phyloP scores from a whole-genome alignment of 2,888 invertebrate species.

The Tachina fera region DNA sequence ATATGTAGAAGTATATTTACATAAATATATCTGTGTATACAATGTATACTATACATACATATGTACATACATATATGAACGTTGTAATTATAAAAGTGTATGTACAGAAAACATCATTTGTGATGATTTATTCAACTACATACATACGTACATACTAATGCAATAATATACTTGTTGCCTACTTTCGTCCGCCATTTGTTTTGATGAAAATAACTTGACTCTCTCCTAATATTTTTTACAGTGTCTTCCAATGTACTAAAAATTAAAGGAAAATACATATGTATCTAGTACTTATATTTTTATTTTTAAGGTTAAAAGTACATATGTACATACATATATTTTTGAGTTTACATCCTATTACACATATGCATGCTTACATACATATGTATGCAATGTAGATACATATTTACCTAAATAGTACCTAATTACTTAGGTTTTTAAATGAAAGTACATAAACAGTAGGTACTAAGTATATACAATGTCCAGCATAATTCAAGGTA shows the following conservation, averaged over 20 bases:
- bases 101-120: constrained; percentile 50
- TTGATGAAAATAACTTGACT: constrained; percentile 70
- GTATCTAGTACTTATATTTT: background rate
- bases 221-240: constrained; percentile 64
- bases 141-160: constrained; percentile 33
- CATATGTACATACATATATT: too few relatives aligned
- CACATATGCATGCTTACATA: too few relatives aligned
- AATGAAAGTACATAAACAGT: too few relatives aligned
- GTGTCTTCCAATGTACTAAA: constrained; percentile 47
- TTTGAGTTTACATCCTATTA: too few relatives aligned
- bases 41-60: too few relatives aligned
- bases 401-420: too few relatives aligned
- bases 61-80: background rate
- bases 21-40: constrained; percentile 16
- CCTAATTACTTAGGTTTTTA: too few relatives aligned
- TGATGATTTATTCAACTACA: constrained; percentile 59
- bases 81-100: background rate
- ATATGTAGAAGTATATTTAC: constrained; percentile 9
- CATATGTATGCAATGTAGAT: too few relatives aligned
- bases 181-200: constrained; percentile 69
- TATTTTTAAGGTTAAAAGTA: too few relatives aligned
- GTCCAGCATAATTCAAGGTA: too few relatives aligned
- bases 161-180: constrained; percentile 67
- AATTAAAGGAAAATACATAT: constrained; percentile 16
- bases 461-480: background rate